A percentile compares a stretch with the other conserved stretches of the same genome.
phyloP scores from a whole-genome alignment of 1,140 invertebrate genomes.

The Acyrthosiphon pisum region DNA sequence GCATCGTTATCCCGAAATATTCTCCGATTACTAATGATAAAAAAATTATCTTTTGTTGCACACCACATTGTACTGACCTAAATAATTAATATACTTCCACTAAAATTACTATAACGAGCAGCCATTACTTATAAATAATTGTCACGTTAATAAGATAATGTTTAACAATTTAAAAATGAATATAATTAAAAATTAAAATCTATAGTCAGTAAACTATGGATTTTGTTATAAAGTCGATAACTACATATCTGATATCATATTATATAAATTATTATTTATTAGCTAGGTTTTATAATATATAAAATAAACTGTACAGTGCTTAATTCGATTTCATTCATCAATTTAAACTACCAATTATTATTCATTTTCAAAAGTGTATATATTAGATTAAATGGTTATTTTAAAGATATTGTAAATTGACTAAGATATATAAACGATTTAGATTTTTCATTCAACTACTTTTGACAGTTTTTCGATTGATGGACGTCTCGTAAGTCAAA shows the following conservation, averaged over 20 bases:
- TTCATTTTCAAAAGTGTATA: not conserved
- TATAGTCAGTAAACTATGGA: not conserved
- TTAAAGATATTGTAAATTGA: not conserved
- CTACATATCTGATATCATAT: not conserved
- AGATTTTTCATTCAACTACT: not conserved
- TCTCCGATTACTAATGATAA: not conserved
- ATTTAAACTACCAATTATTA: not conserved
- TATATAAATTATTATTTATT: not conserved
- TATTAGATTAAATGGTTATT: not conserved
- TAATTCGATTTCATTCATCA: not conserved
- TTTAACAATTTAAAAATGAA: not conserved
- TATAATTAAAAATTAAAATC: not conserved
- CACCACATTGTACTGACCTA: not conserved
- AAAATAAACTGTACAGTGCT: not conserved
- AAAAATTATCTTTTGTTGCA: not conserved
- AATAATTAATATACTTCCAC: not conserved
- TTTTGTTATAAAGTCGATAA: not conserved
- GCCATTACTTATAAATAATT: not conserved
- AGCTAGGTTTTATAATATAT: not conserved
- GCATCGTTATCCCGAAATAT: not conserved
- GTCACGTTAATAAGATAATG: not conserved
- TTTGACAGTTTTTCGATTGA: slow-evolving; percentile 22
- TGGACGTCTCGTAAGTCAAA: not conserved
- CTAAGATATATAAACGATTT: not conserved
- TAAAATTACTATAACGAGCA: not conserved